phyloP scores from a whole-genome alignment of 2,888 invertebrate genomes.

The Phaedon cochleariae region DNA sequence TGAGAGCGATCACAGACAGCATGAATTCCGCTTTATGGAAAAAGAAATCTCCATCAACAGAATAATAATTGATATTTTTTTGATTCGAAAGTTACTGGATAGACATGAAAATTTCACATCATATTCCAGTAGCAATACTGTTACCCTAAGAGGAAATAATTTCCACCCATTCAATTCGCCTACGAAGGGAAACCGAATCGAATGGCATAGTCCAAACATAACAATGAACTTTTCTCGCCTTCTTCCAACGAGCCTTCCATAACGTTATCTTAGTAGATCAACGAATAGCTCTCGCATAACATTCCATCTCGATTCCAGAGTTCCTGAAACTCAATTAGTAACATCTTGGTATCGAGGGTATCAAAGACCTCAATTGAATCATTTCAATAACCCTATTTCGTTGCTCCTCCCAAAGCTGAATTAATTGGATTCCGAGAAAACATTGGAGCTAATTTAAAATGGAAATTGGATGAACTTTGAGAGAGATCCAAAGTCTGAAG shows the following conservation, averaged over 20 bases:
- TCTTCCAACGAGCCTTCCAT: background rate
- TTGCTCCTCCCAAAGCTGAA: slow-evolving; percentile 6
- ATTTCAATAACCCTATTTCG: slow-evolving; percentile 10
- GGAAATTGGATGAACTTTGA: background rate
- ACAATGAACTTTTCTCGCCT: too few species aligned
- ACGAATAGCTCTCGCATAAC: background rate
- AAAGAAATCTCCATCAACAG: too few species aligned
- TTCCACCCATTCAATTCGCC: too few species aligned
- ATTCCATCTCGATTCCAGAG: background rate
- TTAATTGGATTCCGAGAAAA: slow-evolving; percentile 10
- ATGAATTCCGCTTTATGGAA: too few species aligned
- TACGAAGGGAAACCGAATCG: too few species aligned
- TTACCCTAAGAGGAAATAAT: too few species aligned
- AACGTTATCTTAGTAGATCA: background rate
- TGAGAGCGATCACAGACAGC: too few species aligned
- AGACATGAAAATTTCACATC: too few species aligned
- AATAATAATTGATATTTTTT: too few species aligned
- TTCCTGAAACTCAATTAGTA: slow-evolving; percentile 6
- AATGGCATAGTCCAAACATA: too few species aligned
- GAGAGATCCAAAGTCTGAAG: background rate
- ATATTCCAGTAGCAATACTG: too few species aligned
- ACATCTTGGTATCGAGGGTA: slow-evolving; percentile 4
- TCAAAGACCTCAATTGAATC: slow-evolving; percentile 11
- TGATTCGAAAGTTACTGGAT: too few species aligned
- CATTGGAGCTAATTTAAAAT: slow-evolving; percentile 9